Base-by-base conservation (phyloP, 2,888 invertebrate genomes). In the Salticus scenicus region DNA sequence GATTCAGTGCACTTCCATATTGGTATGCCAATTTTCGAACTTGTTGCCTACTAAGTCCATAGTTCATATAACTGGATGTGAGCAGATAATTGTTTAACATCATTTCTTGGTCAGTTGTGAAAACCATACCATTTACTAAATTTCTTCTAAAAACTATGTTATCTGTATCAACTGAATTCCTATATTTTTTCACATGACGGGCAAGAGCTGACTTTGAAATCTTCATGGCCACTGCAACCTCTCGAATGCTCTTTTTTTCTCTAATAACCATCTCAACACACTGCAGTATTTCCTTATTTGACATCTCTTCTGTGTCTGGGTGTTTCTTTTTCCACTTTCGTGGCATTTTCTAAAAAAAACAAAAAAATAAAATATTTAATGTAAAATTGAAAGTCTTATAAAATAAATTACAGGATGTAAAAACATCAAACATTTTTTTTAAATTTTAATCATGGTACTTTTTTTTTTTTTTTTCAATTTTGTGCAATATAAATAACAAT, bases 191-290 rank as follows among this genome's bases (percentile, higher is more conserved):
- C 66, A 66, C 30, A 28, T 66, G 66, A 66, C 27, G 66, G 20
- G 66, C 30, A 66, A 66, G 66, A 66, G 66, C 66, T 66, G 66
- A 66, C 28, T 66, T 66, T 66, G 66, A 66, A 66, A 66, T 66
- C 66, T 66, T 66, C 66, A 66, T 66, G 7, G 66, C 66, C 66
- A 27, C 28, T 66, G 66, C 66, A 66, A 66, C 66, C 20, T 66
- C 66, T 66, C 27, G 66, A 66, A 66, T 24, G 66, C 66, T 66
- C 66, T 66, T 66, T 66, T 66, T 66, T 66, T 66, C 66, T 66
- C 28, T 66, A 8, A 66, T 66, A 66, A 66, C 66, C 66, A 66
- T 66, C 28, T 66, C 66, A 66, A 66, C 28, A 66, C 66, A 66
- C 28, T 66, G 27, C 28, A 66, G 28, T 66, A 66, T 66, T 12